A percentile compares a stretch with the other conserved stretches of the same genome.
phyloP scores from a whole-genome alignment of 2,888 invertebrate genomes.

The Mythimna lalbum region DNA sequence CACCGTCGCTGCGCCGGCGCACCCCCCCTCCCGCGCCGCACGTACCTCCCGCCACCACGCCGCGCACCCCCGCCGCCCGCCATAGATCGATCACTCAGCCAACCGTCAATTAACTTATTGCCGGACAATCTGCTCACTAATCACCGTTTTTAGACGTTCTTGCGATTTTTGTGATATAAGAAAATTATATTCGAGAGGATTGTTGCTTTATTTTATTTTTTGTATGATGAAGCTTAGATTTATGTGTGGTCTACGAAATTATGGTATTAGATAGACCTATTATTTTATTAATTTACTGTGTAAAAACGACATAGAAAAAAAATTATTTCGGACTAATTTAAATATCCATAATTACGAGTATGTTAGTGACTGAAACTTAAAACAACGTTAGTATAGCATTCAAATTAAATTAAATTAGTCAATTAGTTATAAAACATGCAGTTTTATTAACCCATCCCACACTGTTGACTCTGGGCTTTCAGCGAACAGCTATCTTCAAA shows the following conservation, averaged over 20 bases:
- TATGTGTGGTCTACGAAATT: slow-evolving; percentile 46
- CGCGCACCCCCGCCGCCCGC: slow-evolving; percentile 62
- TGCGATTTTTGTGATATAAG: slow-evolving; percentile 59
- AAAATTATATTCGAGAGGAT: slow-evolving; percentile 51
- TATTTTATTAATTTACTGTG: slow-evolving; percentile 2
- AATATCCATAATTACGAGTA: too few species aligned
- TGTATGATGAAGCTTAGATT: neutral
- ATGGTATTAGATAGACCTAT: neutral
- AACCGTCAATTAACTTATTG: slow-evolving; percentile 86
- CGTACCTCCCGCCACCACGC: slow-evolving; percentile 28
- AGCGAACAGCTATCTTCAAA: too few species aligned
- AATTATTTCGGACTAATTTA: too few species aligned
- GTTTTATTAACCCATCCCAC: too few species aligned
- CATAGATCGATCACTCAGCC: slow-evolving; percentile 82
- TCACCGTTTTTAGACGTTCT: slow-evolving; percentile 67
- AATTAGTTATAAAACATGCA: too few species aligned
- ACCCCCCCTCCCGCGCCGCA: slow-evolving; percentile 58
- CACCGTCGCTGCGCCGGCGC: slow-evolving; percentile 79
- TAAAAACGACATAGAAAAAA: neutral
- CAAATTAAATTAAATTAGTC: too few species aligned
- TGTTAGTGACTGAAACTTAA: too few species aligned
- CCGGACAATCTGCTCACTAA: slow-evolving; percentile 78
- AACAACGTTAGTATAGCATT: too few species aligned
- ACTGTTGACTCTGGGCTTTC: too few species aligned
- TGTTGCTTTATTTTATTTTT: slow-evolving; percentile 34